A percentile compares a stretch with the other conserved stretches of the same genome.
Evolutionary conservation across 2,888 invertebrate species (phyloP).

Genomic region (Lycocerus yunnanus): DNA sequence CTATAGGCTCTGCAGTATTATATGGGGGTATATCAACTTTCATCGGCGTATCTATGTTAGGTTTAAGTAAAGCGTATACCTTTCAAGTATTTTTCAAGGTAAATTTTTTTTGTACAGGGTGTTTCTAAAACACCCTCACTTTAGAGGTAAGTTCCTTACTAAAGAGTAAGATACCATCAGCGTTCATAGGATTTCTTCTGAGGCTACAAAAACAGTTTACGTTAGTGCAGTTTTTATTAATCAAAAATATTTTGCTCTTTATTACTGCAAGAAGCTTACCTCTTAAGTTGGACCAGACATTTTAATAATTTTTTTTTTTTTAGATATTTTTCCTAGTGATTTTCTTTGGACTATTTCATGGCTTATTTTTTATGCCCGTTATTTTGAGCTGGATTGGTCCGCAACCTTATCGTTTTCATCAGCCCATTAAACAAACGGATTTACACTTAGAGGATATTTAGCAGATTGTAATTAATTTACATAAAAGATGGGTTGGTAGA

Average conservation of each 20-base stretch:
- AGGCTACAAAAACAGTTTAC: too few species aligned
- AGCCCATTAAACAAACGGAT: constrained; percentile 38
- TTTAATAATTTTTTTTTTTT: constrained; percentile 45
- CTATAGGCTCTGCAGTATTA: constrained; percentile 77
- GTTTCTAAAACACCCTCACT: neutral
- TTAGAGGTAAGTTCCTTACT: too few species aligned
- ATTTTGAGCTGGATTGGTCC: constrained; percentile 76
- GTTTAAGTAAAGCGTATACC: constrained; percentile 74
- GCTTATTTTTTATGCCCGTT: constrained; percentile 75
- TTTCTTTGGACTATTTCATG: constrained; percentile 77
- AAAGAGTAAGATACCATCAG: too few species aligned
- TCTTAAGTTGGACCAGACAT: too few species aligned
- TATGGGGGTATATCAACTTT: constrained; percentile 80
- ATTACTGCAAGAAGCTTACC: too few species aligned
- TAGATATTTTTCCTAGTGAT: constrained; percentile 79
- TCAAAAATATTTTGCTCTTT: too few species aligned
- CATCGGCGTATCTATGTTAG: constrained; percentile 71
- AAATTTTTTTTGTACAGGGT: constrained; percentile 10
- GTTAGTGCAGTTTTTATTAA: too few species aligned
- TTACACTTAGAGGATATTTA: neutral
- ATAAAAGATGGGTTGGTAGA: neutral
- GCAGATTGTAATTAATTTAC: neutral
- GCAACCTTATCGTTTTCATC: constrained; percentile 51
- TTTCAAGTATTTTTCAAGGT: constrained; percentile 75
- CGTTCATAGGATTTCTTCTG: too few species aligned